Conservation (phyloP, 2,888 invertebrate species). For the Cosmia trapezina region DNA sequence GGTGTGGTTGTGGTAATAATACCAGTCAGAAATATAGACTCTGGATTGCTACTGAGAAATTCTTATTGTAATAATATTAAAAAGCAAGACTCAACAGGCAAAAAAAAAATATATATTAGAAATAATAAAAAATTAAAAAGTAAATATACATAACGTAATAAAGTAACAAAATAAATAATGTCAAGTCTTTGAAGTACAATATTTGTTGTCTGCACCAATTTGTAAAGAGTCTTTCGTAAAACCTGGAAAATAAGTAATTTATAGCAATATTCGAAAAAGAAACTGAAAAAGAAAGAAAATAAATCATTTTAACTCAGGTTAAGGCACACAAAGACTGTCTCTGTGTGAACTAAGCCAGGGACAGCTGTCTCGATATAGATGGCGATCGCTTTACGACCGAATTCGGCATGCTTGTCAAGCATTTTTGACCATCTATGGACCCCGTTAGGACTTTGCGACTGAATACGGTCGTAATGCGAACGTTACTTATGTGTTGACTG, state of each 20-base stretch:
- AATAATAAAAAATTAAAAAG: background rate
- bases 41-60: no score
- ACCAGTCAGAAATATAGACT: background rate
- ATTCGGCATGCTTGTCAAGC: no score
- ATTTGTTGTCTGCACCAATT: slow-evolving; percentile 1
- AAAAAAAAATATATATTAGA: background rate
- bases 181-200: slow-evolving; percentile 9
- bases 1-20: background rate
- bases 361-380: no score
- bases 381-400: no score
- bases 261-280: background rate
- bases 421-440: no score
- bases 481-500: no score
- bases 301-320: background rate
- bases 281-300: background rate
- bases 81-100: background rate
- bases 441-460: no score
- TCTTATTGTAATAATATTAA: background rate
- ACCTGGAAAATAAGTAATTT: slow-evolving; percentile 24
- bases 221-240: slow-evolving; percentile 8
- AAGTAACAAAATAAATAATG: background rate
- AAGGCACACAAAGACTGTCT: background rate
- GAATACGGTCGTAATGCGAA: no score
- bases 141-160: background rate
- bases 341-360: background rate